A percentile compares a stretch with the other conserved stretches of the same genome.
phyloP scores from a whole-genome alignment of 2,113 vertebrate species.

The Embiotoca jacksoni region DNA sequence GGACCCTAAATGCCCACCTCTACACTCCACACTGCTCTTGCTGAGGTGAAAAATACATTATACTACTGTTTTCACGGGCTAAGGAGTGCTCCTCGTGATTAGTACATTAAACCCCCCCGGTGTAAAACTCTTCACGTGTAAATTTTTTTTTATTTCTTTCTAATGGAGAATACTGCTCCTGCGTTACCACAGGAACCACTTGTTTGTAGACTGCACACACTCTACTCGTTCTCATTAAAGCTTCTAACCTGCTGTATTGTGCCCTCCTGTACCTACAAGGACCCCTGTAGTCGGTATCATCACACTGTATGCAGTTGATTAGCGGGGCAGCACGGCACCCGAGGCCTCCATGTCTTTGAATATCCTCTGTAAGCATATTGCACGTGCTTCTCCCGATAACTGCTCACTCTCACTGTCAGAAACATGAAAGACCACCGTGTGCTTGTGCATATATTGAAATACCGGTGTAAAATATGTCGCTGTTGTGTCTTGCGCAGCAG shows the following conservation, averaged over 20 bases:
- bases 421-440: slow-evolving; percentile 54
- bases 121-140: slow-evolving; percentile 9
- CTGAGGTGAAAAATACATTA: not conserved
- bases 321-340: no score
- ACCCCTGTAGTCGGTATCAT: slow-evolving; percentile 33
- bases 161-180: no score
- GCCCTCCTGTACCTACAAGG: slow-evolving; percentile 21
- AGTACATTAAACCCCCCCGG: not conserved
- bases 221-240: slow-evolving; percentile 35
- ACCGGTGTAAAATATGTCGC: slow-evolving; percentile 24
- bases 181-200: no score
- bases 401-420: slow-evolving; percentile 32
- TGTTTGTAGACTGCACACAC: not conserved
- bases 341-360: slow-evolving; percentile 11
- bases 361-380: slow-evolving; percentile 47
- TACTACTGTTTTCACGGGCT: not conserved
- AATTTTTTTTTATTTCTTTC: no score
- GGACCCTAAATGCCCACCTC: not conserved
- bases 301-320: not conserved
- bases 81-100: not conserved
- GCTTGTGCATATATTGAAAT: slow-evolving; percentile 16
- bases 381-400: slow-evolving; percentile 46
- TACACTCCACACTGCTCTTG: not conserved
- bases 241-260: slow-evolving; percentile 34
- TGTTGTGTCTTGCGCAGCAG: slow-evolving; percentile 15